These are phyloP conservation scores for Mercenaria mercenaria DNA, from an alignment of 1,140 invertebrate genomes.

Conservation along the genomic window DNA sequence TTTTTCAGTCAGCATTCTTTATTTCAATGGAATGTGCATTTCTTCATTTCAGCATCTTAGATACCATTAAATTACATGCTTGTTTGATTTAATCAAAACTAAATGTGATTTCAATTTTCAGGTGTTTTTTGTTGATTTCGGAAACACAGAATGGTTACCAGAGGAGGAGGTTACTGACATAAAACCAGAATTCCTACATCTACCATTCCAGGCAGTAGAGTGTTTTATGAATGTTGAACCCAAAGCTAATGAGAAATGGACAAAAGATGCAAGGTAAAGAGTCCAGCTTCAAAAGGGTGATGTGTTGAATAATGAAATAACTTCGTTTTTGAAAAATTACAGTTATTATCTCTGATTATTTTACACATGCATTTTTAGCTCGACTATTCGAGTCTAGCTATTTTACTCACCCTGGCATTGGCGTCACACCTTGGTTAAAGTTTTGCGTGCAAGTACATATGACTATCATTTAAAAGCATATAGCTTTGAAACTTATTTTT, in stretches of 20 bases:
- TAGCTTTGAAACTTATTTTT: too few relatives aligned
- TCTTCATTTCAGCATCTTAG: too few relatives aligned
- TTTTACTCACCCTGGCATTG: too few relatives aligned
- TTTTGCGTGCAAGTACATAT: too few relatives aligned
- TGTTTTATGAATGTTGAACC: constrained; percentile 79
- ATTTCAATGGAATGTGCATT: too few relatives aligned
- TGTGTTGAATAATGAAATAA: background rate
- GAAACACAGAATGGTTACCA: constrained; percentile 78
- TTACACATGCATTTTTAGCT: background rate
- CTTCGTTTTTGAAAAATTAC: background rate
- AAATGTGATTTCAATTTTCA: constrained; percentile 41
- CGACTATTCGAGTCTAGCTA: too few relatives aligned
- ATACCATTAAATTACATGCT: too few relatives aligned
- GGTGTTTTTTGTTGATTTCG: constrained; percentile 83
- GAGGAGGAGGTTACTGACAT: constrained; percentile 73
- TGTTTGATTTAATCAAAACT: too few relatives aligned
- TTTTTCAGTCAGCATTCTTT: too few relatives aligned
- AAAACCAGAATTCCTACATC: constrained; percentile 77
- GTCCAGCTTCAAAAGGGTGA: too few relatives aligned
- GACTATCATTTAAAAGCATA: too few relatives aligned
- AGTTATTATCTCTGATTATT: background rate
- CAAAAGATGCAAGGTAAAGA: constrained; percentile 77
- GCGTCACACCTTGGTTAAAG: too few relatives aligned
- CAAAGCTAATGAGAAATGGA: constrained; percentile 59
- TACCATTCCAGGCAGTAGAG: constrained; percentile 83